Evolutionary conservation across 1,140 invertebrate species (phyloP), one percentile per base, ranked within the genome.

Genomic region (Pseudomyrmex cubaensis): DNA sequence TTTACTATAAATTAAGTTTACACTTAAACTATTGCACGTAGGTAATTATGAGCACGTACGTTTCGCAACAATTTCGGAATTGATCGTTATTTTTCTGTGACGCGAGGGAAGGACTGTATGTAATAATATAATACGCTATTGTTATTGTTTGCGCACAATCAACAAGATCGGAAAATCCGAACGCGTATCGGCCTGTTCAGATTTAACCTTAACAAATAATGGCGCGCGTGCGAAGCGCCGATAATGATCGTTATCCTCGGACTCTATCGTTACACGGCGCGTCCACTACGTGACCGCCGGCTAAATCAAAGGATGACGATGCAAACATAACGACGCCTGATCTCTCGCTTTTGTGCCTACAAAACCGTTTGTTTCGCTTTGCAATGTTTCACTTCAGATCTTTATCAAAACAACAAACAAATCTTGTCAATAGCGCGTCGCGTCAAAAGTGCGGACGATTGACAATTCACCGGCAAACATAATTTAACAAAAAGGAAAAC

Each of bases 261-360:
- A 15, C 77, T 50, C 8, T 25, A 56, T 67, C 54, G 61, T 50
- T 70, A 15, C 4, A 48, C 50, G 35, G 56, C 78, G 69, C 66
- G 83, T 63, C 52, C 54, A 59, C 59, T 89, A 84, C 88, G 88
- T 90, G 88, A 89, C 70, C 61, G 17, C 54, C 54, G 63, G 63
- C 44, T 54, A 52, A 87, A 74, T 89, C 83, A 25, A 54, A 25
- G 72, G 88, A 90, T 90, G 70, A 87, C 12, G 57, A 78, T 52
- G 63, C 74, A 84, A 78, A 89, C 57, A 72, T 46, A 78, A 74
- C 67, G 64, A 70, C 17, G 22, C 12, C 25, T 4, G 44, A 75
- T 63, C 52, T 63, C 52, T 7, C 35, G 50, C 44, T 82, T 82
- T 66, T 64, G 64, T 85, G 57, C 80, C 57, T 44, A 22, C 20